Evolutionary conservation across 1,140 invertebrate genomes (phyloP), one percentile per base, ranked within the genome.

Genomic region (Dolichoris vasculosae): DNA sequence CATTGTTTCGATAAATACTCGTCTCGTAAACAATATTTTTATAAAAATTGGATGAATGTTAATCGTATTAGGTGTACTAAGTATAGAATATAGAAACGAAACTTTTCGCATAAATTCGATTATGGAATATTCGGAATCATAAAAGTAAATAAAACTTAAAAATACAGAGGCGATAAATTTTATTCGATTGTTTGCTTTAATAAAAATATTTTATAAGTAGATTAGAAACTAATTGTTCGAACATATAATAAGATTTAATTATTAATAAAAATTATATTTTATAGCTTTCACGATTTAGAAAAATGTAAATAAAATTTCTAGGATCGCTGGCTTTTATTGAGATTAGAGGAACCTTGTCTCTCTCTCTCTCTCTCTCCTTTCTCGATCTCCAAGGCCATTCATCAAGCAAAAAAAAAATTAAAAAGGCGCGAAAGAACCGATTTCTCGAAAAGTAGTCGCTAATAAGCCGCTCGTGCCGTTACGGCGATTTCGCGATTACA

Each of bases 381-480:
- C 38, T 3, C 20, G 8, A 0, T 11, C 17, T 17, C 20, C 40
- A 7, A 38, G 26, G 38, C 35, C 26, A 40, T 3, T 73, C 17
- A 1, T 20, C 32, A 73, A 20, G 32, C 38, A 4, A 64, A 4
- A 75, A 63, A 51, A 71, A 79, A 59, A 73, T 26, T 20, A 43
- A 48, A 67, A 48, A 38, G 32, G 7, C 17, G n/a, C n/a, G n/a
- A 82, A 81, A 51, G 38, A 46, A 71, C 20, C 30, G 55, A 83
- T 83, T 78, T 77, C 7, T 9, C 11, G 23, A 83, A 67, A 76
- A 83, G 73, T 78, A 46, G 75, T n/a, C 23, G 43, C 51, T 80
- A 85, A 80, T 85, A 85, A 79, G 63, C 40, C 38, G 69, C 84
- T 81, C 84, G 84, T 85, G 84, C 84, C 84, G 84, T 85, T 67